phyloP scores from a whole-genome alignment of 2,113 vertebrate genomes.

The Periophthalmus modestus region DNA sequence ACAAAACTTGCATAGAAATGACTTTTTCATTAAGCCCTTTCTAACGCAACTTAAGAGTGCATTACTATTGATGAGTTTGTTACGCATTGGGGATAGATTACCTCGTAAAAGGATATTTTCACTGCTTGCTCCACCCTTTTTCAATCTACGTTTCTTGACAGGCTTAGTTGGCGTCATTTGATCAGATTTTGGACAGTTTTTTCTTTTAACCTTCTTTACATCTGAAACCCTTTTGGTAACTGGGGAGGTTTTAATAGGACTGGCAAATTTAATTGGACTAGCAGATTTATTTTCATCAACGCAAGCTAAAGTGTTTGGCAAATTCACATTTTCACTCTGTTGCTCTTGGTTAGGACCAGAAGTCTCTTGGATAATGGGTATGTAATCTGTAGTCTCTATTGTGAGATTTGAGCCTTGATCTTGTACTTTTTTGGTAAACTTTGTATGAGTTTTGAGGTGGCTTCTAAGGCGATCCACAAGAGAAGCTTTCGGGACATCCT shows the following conservation, averaged over 20 bases:
- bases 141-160: conserved; percentile 31
- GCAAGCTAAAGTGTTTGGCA: background rate
- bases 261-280: background rate
- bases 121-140: background rate
- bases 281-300: background rate
- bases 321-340: background rate
- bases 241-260: background rate
- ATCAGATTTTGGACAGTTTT: background rate
- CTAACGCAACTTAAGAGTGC: conserved; percentile 65
- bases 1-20: conserved; percentile 73
- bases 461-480: conserved; percentile 34
- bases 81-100: background rate
- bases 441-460: conserved; percentile 31
- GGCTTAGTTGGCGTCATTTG: background rate
- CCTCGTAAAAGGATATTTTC: conserved; percentile 2
- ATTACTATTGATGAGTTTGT: conserved; percentile 56
- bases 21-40: conserved; percentile 69
- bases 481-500: conserved; percentile 11
- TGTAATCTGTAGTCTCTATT: background rate
- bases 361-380: background rate
- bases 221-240: background rate
- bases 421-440: background rate
- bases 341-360: conserved; percentile 4
- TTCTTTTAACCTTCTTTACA: background rate
- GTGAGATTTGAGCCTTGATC: background rate